Conservation (phyloP, 2,797 vertebrate genomes). For the Pelochelys cantorii region DNA sequence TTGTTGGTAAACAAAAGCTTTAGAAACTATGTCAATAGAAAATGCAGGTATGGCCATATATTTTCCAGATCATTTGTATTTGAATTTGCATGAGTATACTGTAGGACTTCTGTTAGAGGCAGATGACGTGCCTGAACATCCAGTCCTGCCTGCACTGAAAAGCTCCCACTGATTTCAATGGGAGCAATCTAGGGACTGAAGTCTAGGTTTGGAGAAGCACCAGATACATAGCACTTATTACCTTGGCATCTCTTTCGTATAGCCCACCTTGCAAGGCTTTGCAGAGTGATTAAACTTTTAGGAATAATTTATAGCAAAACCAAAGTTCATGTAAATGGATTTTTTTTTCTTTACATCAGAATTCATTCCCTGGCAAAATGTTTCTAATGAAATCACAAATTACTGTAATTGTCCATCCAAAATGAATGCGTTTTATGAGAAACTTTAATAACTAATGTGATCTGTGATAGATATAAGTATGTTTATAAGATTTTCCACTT, state of each 20-base stretch:
- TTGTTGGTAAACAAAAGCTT: background rate
- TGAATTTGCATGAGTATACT: background rate
- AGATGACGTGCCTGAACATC: background rate
- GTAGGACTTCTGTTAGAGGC: background rate
- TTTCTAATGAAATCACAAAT: background rate
- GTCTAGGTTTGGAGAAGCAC: background rate
- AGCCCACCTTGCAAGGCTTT: background rate
- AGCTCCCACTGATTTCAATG: background rate
- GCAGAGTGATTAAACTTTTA: background rate
- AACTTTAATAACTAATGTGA: background rate
- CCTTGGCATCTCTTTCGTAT: background rate
- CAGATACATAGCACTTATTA: accelerated
- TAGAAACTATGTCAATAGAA: background rate
- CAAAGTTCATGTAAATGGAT: background rate
- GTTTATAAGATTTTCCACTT: slow-evolving; percentile 33
- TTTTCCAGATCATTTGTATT: background rate
- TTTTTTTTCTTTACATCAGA: background rate
- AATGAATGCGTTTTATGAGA: slow-evolving; percentile 4
- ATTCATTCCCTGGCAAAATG: background rate
- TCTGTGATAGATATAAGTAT: slow-evolving; percentile 26
- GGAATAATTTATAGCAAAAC: background rate
- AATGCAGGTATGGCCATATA: background rate
- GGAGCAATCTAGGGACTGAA: background rate
- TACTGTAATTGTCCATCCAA: background rate
- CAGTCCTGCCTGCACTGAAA: background rate